Base-by-base conservation (phyloP, 1,140 invertebrate species). In the Heliconius nattereri region DNA sequence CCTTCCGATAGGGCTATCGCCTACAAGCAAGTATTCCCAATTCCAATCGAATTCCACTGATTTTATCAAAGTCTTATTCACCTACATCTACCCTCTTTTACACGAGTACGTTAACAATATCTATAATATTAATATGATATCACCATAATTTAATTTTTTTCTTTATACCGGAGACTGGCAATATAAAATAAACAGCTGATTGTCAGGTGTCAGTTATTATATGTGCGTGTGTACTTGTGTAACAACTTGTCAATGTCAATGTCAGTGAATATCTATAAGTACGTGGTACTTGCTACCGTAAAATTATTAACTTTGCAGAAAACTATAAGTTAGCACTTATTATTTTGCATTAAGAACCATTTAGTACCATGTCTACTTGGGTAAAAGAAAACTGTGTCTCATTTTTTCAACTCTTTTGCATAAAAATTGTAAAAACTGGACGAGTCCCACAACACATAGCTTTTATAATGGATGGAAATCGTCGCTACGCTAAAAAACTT, bases 381-480 rank as follows among this genome's bases (percentile, higher is more conserved):
- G 96, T 98, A 78, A 95, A 96, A 78, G 96, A 98, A 79, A 96
- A 95, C 84, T 95, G 96, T 78, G 95, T 97, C 79, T 96, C 96
- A 13, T 98, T 97, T 95, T 90, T 98, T 75, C 97, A 99, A 94
- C 94, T 95, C 71, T 93, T 98, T 29, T 97, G 96, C 85, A 95
- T 98, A n/a, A 97, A 97, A 88, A 92, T 98, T 45, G 89, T 99
- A 71, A 97, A 96, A 92, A 96, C 96, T 80, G 98, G 98, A 8
- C 95, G 96, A 29, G 95, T 99, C 81, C 99, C 99, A 1, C 95
- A 96, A 84, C 99, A 99, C 95, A 95, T 99, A 76, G 99, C 98
- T 1, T 97, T 99, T 90, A 99, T 99, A 76, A 99, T 99, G 98
- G 99, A 99, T 95, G 99, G 99, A 26, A 99, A 99, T 95, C 96